Evolutionary conservation across 2,113 vertebrate species (phyloP), one percentile per base, ranked within the genome.

Genomic region (Myiozetetes cayanensis): DNA sequence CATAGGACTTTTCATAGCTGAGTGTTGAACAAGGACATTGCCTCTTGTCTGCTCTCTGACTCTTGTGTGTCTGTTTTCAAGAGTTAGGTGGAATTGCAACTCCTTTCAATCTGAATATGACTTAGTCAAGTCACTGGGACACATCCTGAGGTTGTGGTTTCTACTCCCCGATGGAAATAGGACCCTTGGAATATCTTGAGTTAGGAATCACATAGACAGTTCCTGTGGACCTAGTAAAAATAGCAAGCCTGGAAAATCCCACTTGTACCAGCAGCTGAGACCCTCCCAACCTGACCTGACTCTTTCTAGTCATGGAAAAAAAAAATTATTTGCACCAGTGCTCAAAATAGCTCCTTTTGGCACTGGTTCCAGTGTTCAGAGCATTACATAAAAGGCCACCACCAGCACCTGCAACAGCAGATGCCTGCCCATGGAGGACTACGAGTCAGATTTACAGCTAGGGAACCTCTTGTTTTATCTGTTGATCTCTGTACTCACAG

Each of bases 181-280:
- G 52, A 35, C 46, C 71, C 68, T 93, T 37, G 35, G 70, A 93
- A 87, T 30, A 81, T 92, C 72, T 84, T 89, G 79, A 66, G 24
- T 73, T 62, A 44, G 61, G 52, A 93, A 81, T 78, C 4, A 4
- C 39, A 86, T 44, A 39, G 65, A 80, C 30, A 59, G 52, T 68
- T 94, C 39, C 56, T 2, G 10, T 37, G 80, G 35, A 85, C 23
- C 44, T 53, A 52, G 56, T 47, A 72, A 95, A 95, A 87, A 84
- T 61, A 94, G 53, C 71, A 18, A 94, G 68, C 61, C 39, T 78
- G 52, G 91, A 96, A 95, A 96, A 91, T 65, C 70, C 55, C 66
- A 72, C 65, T 91, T 91, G 72, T 9, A 68, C 17, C 47, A 80
- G 58, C 13, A 85, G 23, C 12, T 82, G 71, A 87, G 84, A 80